phyloP scores from a whole-genome alignment of 1,140 invertebrate genomes.

The Bradynema listronoti region DNA sequence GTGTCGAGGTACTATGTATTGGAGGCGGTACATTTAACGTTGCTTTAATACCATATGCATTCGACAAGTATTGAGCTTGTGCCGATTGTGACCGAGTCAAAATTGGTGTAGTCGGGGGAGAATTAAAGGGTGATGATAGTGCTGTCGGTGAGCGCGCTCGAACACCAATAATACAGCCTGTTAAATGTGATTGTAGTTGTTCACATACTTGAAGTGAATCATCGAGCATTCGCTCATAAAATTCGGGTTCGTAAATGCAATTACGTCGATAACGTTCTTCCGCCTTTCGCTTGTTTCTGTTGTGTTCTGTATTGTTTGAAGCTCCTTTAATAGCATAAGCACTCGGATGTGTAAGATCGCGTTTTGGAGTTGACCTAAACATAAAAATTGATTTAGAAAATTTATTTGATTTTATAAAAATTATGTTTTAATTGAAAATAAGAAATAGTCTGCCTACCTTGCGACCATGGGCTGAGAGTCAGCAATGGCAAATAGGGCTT shows the following conservation, averaged over 20 bases:
- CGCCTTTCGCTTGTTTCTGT: constrained; percentile 17
- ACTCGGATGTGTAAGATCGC: no score
- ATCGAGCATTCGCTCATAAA: constrained; percentile 42
- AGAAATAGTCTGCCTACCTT: constrained; percentile 27
- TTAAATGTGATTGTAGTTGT: constrained; percentile 26
- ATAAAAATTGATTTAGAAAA: no score
- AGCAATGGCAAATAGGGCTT: constrained; percentile 37
- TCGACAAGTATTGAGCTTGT: no score
- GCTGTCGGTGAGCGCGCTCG: constrained; percentile 34
- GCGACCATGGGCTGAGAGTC: constrained; percentile 42
- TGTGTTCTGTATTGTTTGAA: no score
- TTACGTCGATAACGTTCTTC: constrained; percentile 23
- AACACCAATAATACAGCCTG: constrained; percentile 31
- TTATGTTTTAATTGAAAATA: no score
- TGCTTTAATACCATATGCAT: no score
- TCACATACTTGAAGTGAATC: constrained; percentile 43
- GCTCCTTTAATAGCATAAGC: no score
- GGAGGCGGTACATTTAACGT: no score
- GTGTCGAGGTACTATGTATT: no score
- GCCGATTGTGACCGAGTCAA: constrained; percentile 2
- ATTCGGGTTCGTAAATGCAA: constrained; percentile 38
- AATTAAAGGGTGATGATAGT: constrained; percentile 26
- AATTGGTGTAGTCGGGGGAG: constrained; percentile 13
- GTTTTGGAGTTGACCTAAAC: constrained; percentile 40
- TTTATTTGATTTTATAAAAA: no score